Percentiles rank a stretch among this genome's conserved stretches.
These are phyloP conservation scores for Neopipo cinnamomea DNA, from an alignment of 2,113 vertebrate genomes.

Conservation along the genomic window DNA sequence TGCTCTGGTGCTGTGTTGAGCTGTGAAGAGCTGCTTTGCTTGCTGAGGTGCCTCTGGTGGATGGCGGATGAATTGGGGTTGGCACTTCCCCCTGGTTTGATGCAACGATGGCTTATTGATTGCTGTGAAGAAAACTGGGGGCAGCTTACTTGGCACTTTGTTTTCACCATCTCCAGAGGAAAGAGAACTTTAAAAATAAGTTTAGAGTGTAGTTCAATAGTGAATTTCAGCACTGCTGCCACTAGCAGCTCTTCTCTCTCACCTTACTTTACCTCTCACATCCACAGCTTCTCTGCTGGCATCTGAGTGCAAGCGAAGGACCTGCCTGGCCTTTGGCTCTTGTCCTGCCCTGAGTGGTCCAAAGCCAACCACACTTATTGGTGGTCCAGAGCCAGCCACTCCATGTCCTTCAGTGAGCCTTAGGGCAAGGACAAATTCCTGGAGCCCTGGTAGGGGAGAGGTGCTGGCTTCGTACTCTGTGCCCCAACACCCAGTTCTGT, in stretches of 20 bases:
- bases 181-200: neutral
- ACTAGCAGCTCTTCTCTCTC: neutral
- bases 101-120: neutral
- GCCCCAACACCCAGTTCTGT: neutral
- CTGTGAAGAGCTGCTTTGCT: neutral
- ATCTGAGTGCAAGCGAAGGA: neutral
- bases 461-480: neutral
- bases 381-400: neutral
- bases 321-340: neutral
- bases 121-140: neutral
- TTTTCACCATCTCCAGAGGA: neutral
- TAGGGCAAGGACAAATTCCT: neutral
- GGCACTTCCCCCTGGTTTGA: neutral
- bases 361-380: neutral
- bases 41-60: neutral
- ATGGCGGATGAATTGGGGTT: neutral
- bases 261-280: neutral
- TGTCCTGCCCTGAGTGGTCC: neutral
- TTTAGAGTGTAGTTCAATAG: neutral
- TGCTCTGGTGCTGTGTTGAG: neutral
- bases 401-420: neutral
- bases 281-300: neutral
- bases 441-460: neutral
- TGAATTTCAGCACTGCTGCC: neutral
- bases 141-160: neutral